A percentile compares a stretch with the other conserved stretches of the same genome.
phyloP scores from a whole-genome alignment of 2,888 invertebrate species.

The Parelbella ahira region DNA sequence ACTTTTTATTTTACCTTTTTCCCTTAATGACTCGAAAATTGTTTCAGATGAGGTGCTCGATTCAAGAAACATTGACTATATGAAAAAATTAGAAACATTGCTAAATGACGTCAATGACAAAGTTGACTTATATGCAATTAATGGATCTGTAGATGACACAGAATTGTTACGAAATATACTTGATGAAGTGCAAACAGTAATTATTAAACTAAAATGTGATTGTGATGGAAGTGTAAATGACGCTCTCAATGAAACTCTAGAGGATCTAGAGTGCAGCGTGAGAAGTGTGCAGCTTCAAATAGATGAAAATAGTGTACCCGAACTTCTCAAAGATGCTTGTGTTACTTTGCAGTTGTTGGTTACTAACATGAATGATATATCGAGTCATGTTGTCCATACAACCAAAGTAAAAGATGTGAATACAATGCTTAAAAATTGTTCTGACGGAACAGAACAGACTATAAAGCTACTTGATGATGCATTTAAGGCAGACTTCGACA shows the following conservation, averaged over 20 bases:
- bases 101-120: conserved; percentile 55
- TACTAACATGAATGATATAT: conserved; percentile 51
- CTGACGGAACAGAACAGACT: conserved; percentile 46
- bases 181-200: conserved; percentile 71
- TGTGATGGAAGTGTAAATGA: conserved; percentile 57
- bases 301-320: conserved; percentile 61
- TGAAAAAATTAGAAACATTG: conserved; percentile 48
- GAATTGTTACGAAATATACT: conserved; percentile 55
- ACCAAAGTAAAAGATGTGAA: conserved; percentile 28
- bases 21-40: no score
- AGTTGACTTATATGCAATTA: conserved; percentile 39
- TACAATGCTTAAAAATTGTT: conserved; percentile 46
- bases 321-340: conserved; percentile 63
- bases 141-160: conserved; percentile 41
- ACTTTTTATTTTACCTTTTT: no score
- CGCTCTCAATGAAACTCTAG: conserved; percentile 69
- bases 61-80: conserved; percentile 39
- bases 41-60: conserved; percentile 37
- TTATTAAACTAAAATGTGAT: conserved; percentile 66
- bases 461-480: conserved; percentile 65
- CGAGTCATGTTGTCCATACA: conserved; percentile 38
- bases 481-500: conserved; percentile 49
- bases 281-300: conserved; percentile 73
- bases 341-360: conserved; percentile 60
- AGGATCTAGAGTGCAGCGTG: conserved; percentile 75